phyloP scores from a whole-genome alignment of 2,797 vertebrate genomes.

The Pseudochirops cupreus region DNA sequence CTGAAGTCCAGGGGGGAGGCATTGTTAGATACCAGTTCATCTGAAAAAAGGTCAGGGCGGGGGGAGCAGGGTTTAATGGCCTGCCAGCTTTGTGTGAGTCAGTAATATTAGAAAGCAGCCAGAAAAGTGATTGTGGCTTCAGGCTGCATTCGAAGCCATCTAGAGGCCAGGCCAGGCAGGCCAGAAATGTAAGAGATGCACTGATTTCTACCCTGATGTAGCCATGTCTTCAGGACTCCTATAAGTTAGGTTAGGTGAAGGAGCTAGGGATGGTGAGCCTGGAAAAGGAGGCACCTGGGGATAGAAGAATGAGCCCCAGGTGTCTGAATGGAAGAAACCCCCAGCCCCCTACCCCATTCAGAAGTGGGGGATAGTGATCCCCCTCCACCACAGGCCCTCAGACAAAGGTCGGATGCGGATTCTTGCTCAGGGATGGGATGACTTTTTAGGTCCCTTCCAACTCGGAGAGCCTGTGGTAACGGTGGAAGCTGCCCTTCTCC shows the following conservation, averaged over 20 bases:
- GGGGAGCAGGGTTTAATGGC: not conserved
- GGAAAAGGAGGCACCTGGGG: not conserved
- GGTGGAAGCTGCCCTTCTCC: not conserved
- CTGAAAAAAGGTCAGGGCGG: not conserved
- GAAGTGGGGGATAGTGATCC: not conserved
- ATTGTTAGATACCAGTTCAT: not conserved
- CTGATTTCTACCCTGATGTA: no score
- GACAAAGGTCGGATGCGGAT: not conserved
- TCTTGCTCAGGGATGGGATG: not conserved
- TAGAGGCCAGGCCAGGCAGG: not conserved
- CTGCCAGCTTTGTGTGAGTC: not conserved
- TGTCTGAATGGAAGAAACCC: not conserved
- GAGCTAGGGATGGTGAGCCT: no score
- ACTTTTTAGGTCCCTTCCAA: not conserved
- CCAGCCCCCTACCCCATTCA: not conserved
- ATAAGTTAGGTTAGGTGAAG: no score
- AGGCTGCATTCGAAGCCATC: not conserved
- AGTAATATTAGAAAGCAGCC: not conserved
- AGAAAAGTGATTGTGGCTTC: not conserved
- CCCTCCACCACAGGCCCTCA: not conserved
- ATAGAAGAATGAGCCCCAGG: not conserved
- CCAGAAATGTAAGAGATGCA: not conserved
- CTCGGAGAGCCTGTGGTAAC: not conserved
- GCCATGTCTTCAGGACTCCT: not conserved
- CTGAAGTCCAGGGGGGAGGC: not conserved